Evolutionary conservation across 1,140 invertebrate genomes (phyloP).

Genomic region (Eulimnadia texana): DNA sequence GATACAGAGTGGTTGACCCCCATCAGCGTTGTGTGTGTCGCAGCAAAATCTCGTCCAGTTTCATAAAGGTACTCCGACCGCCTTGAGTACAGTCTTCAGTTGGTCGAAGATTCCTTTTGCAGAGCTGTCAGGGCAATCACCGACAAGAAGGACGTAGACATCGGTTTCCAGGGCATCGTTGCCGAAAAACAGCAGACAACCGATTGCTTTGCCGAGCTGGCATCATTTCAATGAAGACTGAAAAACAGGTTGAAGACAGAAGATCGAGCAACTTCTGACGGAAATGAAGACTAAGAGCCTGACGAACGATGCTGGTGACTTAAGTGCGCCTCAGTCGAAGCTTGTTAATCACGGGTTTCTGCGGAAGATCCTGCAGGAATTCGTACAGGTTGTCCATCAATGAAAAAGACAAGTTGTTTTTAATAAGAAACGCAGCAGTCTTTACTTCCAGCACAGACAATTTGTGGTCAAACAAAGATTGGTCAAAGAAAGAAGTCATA

Average conservation of each 20-base stretch:
- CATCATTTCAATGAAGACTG: no score
- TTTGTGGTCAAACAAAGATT: not conserved
- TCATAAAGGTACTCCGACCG: conserved; percentile 4
- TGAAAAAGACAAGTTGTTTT: conserved; percentile 1
- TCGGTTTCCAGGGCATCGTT: not conserved
- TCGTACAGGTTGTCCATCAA: no score
- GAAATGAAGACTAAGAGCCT: no score
- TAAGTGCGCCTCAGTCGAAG: no score
- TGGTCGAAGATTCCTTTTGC: not conserved
- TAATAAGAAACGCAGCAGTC: not conserved
- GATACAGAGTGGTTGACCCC: conserved; percentile 13
- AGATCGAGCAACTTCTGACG: no score
- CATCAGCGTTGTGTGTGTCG: conserved; percentile 19
- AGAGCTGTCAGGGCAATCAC: not conserved
- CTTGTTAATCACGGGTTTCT: no score
- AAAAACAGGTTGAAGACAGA: no score
- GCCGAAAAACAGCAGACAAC: not conserved
- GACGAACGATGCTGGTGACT: no score
- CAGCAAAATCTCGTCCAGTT: conserved; percentile 17
- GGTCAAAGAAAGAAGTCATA: not conserved
- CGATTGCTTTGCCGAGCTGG: not conserved
- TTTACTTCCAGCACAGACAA: not conserved
- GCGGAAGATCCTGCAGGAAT: no score
- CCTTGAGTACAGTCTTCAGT: not conserved
- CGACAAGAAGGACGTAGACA: not conserved